Percentiles rank a stretch among this genome's conserved stretches.
Evolutionary conservation across 1,140 invertebrate genomes (phyloP).

Genomic region (Cotesia vestalis): DNA sequence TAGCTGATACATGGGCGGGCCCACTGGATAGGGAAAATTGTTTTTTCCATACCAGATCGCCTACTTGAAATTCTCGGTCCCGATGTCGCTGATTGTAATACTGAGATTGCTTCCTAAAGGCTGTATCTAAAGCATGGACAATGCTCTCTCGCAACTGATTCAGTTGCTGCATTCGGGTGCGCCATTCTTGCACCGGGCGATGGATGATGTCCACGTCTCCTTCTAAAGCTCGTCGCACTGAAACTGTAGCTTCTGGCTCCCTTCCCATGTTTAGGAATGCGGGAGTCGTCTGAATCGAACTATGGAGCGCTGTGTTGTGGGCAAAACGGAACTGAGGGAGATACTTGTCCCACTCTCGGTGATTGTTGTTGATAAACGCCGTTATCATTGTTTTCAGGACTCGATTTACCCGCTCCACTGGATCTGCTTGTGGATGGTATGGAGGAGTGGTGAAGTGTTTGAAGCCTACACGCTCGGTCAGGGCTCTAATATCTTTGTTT

Average conservation of each 20-base stretch:
- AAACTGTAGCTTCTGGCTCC: too few relatives aligned
- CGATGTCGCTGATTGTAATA: slow-evolving; percentile 38
- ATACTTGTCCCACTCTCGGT: slow-evolving; percentile 54
- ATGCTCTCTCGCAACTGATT: slow-evolving; percentile 21
- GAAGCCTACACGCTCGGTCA: slow-evolving; percentile 33
- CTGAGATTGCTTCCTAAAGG: slow-evolving; percentile 26
- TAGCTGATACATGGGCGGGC: slow-evolving; percentile 44
- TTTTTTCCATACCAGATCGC: slow-evolving; percentile 37
- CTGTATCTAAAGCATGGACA: slow-evolving; percentile 28
- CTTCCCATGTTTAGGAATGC: too few relatives aligned
- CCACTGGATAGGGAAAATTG: slow-evolving; percentile 47
- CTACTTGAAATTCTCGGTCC: slow-evolving; percentile 21
- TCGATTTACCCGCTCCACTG: slow-evolving; percentile 53
- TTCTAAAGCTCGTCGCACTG: background rate
- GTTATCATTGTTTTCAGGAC: slow-evolving; percentile 55
- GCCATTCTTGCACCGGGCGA: slow-evolving; percentile 10
- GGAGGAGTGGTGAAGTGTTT: slow-evolving; percentile 49
- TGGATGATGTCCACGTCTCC: too few relatives aligned
- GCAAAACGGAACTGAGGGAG: slow-evolving; percentile 41
- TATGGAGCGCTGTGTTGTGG: slow-evolving; percentile 53
- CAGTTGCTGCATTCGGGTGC: slow-evolving; percentile 30
- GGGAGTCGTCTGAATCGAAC: background rate
- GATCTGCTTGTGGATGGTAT: slow-evolving; percentile 56
- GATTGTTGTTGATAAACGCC: slow-evolving; percentile 45
- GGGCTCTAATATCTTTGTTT: slow-evolving; percentile 3